Evolutionary conservation across 2,888 invertebrate species (phyloP).

Genomic region (Conomelus anceps): DNA sequence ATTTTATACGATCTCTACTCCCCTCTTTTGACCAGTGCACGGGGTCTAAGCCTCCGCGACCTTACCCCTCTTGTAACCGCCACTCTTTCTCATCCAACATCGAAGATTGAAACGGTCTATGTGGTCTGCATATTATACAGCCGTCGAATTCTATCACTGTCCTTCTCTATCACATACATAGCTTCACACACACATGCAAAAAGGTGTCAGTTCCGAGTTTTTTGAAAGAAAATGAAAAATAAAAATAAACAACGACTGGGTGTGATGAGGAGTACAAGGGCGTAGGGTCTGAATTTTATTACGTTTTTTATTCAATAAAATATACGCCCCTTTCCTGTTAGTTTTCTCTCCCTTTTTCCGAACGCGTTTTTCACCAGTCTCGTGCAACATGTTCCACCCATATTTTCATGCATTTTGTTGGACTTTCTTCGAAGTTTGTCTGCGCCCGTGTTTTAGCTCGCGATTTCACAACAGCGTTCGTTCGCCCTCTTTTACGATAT

Average conservation of each 20-base stretch:
- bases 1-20: slow-evolving; percentile 10
- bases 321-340: background rate
- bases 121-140: background rate
- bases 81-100: background rate
- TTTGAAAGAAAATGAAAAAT: background rate
- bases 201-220: background rate
- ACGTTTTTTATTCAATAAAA: background rate
- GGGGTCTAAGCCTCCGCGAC: background rate
- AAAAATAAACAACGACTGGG: background rate
- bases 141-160: background rate
- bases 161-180: no score
- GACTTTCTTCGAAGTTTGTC: background rate
- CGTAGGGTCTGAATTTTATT: background rate
- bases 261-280: background rate
- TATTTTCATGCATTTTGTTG: background rate
- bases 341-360: background rate
- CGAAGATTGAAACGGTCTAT: slow-evolving; percentile 1
- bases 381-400: background rate
- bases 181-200: background rate
- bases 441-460: background rate
- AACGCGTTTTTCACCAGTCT: background rate
- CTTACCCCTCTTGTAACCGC: background rate
- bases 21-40: background rate
- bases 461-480: background rate
- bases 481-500: background rate